A percentile compares a stretch with the other conserved stretches of the same genome.
Evolutionary conservation across 2,113 vertebrate species (phyloP).

Genomic region (Polyodon spathula): DNA sequence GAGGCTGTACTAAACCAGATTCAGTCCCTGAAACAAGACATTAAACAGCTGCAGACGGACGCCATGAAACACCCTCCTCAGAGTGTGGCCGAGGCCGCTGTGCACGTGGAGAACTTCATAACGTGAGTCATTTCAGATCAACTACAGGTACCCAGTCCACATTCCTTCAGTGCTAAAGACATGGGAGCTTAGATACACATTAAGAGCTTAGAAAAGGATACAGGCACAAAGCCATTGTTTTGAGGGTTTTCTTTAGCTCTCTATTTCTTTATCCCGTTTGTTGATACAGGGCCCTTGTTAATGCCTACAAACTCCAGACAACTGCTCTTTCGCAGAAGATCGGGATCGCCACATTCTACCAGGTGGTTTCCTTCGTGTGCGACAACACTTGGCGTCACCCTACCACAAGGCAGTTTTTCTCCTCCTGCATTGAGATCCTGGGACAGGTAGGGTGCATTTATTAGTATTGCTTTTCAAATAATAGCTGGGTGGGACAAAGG

Average conservation of each 20-base stretch:
- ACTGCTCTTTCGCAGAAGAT: slow-evolving; percentile 70
- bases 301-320: slow-evolving; percentile 74
- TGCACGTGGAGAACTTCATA: slow-evolving; percentile 91
- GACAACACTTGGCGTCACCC: slow-evolving; percentile 89
- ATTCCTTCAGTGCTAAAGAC: too few relatives aligned
- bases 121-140: slow-evolving; percentile 72
- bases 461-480: too few relatives aligned
- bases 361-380: slow-evolving; percentile 77
- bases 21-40: slow-evolving; percentile 67
- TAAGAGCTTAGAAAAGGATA: neutral
- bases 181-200: too few relatives aligned
- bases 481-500: too few relatives aligned
- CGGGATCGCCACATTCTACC: slow-evolving; percentile 82
- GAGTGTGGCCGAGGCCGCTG: slow-evolving; percentile 79
- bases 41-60: slow-evolving; percentile 81
- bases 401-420: slow-evolving; percentile 88
- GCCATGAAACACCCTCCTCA: slow-evolving; percentile 71
- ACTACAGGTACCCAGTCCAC: too few relatives aligned
- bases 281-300: slow-evolving; percentile 73
- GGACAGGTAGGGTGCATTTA: slow-evolving; percentile 91
- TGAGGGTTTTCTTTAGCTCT: neutral
- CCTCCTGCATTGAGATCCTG: slow-evolving; percentile 87
- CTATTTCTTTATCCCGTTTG: too few relatives aligned
- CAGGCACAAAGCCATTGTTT: too few relatives aligned
- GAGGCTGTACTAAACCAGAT: slow-evolving; percentile 81